Conservation (phyloP, 2,888 invertebrate genomes). For the Andrena bicolor region DNA sequence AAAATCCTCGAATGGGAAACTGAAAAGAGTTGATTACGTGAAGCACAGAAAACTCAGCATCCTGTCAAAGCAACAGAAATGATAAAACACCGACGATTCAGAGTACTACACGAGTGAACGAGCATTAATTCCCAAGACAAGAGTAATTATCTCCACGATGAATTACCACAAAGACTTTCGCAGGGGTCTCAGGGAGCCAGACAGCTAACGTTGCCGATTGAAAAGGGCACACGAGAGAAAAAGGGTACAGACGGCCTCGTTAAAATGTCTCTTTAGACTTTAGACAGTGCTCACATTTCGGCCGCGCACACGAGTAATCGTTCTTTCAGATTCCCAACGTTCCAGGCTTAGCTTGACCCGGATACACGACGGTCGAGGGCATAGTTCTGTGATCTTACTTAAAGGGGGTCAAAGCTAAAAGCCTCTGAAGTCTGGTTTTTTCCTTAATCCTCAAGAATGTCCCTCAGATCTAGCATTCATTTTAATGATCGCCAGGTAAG, state of each 20-base stretch:
- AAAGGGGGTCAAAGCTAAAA: slow-evolving; percentile 16
- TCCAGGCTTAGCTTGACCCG: slow-evolving; percentile 20
- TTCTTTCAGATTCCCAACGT: slow-evolving; percentile 29
- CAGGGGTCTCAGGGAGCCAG: background rate
- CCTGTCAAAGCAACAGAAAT: too few species aligned
- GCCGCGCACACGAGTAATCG: slow-evolving; percentile 24
- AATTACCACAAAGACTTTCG: slow-evolving; percentile 19
- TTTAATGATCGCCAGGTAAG: slow-evolving; percentile 25
- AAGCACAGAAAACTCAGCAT: too few species aligned
- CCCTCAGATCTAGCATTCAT: slow-evolving; percentile 8
- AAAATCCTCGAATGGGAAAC: too few species aligned
- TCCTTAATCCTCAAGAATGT: slow-evolving; percentile 24
- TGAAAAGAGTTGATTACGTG: too few species aligned
- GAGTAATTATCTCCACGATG: slow-evolving; percentile 27
- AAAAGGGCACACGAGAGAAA: slow-evolving; percentile 6
- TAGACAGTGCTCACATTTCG: slow-evolving; percentile 21
- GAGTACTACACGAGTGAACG: background rate
- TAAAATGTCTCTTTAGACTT: slow-evolving; percentile 50
- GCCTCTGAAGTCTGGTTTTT: background rate
- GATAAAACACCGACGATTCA: too few species aligned
- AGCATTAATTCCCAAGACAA: slow-evolving; percentile 15
- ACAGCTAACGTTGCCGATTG: slow-evolving; percentile 10
- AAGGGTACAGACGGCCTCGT: slow-evolving; percentile 32
- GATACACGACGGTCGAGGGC: slow-evolving; percentile 19
- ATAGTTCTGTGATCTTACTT: slow-evolving; percentile 32